Evolutionary conservation across 2,113 vertebrate genomes (phyloP), one percentile per base, ranked within the genome.

Genomic region (Coptodon bakossiorum): DNA sequence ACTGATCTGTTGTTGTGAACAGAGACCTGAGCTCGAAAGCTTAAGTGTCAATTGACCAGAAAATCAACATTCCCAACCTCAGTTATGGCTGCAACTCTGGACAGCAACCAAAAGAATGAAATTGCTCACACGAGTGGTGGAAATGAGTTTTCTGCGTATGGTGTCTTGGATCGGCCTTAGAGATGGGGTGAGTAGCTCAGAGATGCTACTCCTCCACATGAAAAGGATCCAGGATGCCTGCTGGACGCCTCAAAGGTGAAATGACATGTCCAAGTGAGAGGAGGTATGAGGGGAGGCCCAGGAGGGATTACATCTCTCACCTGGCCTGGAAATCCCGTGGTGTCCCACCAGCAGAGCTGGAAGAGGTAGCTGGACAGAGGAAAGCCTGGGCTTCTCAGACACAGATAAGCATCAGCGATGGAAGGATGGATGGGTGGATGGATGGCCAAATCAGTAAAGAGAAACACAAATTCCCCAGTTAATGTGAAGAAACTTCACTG

Each of bases 381-480:
- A 68, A 68, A 40, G 7, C 7, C 63, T 68, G 63, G 34, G 19
- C 11, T 9, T 40, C 36, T 68, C 7, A 68, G 36, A 22, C 63
- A 38, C 7, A 22, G 36, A 40, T 68, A 68, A 68, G 19, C 11
- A 40, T 40, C 36, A 40, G 19, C 19, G 2, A 40, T 38, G 57
- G 57, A 10, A 0, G 7, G 56, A 8, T 17, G 5, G 57, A 6
- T 0, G 56, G 27, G 9, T 0, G n/a, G 27, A 29, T 22, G 34
- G 19, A 40, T 68, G 38, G 38, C 40, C 14, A 27, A 73, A 76
- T 48, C n/a, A 48, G 43, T 76, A 17, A 45, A 73, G n/a, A 73
- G 13, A 2, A 48, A 17, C 8, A 73, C 5, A 48, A 19, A 19
- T 17, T 78, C 4, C 6, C 6, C 24, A 31, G 68, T 48, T 22